These are phyloP conservation scores for Caranx ignobilis DNA, from an alignment of 2,113 vertebrate species.

Conservation along the genomic window DNA sequence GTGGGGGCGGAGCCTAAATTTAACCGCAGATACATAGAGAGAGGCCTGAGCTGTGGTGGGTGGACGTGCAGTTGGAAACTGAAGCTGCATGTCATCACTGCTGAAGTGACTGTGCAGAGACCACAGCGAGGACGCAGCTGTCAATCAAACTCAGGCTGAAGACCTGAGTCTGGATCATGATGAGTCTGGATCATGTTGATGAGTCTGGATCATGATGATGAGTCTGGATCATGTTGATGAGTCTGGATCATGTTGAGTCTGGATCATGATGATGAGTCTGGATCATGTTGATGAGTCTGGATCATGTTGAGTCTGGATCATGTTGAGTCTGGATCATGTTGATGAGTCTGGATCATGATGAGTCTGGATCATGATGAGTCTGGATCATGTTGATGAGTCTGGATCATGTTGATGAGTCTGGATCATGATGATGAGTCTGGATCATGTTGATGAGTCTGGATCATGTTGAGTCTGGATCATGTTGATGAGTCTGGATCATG, in stretches of 20 bases:
- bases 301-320: too few species aligned
- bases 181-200: neutral
- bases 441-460: too few species aligned
- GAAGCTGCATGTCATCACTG: slow-evolving; percentile 15
- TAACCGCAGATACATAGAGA: slow-evolving; percentile 15
- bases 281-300: too few species aligned
- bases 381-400: too few species aligned
- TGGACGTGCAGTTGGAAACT: slow-evolving; percentile 52
- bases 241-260: neutral
- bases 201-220: neutral
- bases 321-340: too few species aligned
- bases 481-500: too few species aligned
- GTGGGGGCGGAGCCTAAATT: neutral
- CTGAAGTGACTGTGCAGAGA: slow-evolving; percentile 30
- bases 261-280: too few species aligned
- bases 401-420: too few species aligned
- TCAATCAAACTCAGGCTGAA: neutral
- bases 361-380: too few species aligned
- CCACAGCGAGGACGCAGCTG: slow-evolving; percentile 61
- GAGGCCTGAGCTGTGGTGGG: neutral
- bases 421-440: too few species aligned
- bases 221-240: neutral
- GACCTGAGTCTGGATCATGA: neutral
- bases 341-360: too few species aligned
- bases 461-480: too few species aligned